These are phyloP conservation scores for Leptodactylus fallax DNA, from an alignment of 2,797 vertebrate species.

Conservation along the genomic window DNA sequence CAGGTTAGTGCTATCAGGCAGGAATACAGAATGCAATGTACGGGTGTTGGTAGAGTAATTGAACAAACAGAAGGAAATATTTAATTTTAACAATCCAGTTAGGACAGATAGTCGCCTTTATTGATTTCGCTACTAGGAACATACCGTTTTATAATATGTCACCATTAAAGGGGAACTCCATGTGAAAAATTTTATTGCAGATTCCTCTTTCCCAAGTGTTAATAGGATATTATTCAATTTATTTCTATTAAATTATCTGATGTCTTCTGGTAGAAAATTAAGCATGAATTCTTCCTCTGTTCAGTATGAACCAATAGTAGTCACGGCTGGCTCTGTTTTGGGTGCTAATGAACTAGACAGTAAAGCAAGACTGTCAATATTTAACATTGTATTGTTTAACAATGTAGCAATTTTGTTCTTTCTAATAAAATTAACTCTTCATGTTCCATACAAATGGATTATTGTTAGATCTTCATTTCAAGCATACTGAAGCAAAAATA, in stretches of 20 bases:
- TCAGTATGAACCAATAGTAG: background rate
- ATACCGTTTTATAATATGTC: background rate
- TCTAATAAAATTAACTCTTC: background rate
- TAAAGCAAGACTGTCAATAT: background rate
- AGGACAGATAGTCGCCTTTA: conserved; percentile 23
- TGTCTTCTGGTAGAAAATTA: background rate
- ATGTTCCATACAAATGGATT: background rate
- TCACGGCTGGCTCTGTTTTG: background rate
- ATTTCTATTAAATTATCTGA: background rate
- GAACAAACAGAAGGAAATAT: conserved; percentile 42
- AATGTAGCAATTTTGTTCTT: background rate
- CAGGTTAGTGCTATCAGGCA: conserved; percentile 74
- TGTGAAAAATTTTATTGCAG: background rate
- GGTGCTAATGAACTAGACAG: background rate
- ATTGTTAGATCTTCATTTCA: background rate
- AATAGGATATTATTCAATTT: background rate
- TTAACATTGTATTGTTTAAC: background rate
- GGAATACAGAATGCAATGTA: conserved; percentile 11
- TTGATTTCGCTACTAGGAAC: conserved; percentile 6
- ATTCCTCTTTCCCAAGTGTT: background rate
- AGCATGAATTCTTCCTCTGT: background rate
- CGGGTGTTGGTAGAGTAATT: background rate
- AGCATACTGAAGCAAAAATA: too few relatives aligned
- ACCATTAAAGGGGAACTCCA: conserved; percentile 14
- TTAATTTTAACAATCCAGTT: conserved; percentile 41